A percentile compares a stretch with the other conserved stretches of the same genome.
phyloP scores from a whole-genome alignment of 2,797 vertebrate genomes.

The Botia almorhae region DNA sequence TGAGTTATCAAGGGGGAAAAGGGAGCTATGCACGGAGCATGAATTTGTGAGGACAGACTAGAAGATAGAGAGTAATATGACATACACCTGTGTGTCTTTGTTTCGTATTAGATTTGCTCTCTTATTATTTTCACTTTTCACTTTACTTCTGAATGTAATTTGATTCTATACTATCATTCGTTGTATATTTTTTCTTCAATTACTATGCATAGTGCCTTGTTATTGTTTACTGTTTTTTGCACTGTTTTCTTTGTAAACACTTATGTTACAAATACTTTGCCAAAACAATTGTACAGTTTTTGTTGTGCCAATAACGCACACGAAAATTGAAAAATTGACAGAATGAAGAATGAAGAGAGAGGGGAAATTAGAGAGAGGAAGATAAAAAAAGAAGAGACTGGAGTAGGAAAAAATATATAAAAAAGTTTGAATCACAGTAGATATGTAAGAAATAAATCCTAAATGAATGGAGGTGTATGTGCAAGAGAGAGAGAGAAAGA shows the following conservation, averaged over 20 bases:
- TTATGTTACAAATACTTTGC: neutral
- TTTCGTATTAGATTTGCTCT: neutral
- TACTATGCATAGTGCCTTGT: no score
- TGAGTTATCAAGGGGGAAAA: constrained; percentile 43
- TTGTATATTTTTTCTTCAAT: no score
- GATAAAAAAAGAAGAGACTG: neutral
- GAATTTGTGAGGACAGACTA: constrained; percentile 32
- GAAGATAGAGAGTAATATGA: constrained; percentile 15
- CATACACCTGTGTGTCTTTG: no score
- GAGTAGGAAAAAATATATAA: neutral
- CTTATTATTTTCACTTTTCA: neutral
- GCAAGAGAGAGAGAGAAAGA: neutral
- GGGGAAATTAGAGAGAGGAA: neutral
- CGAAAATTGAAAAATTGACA: constrained; percentile 1
- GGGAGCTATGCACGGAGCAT: constrained; percentile 36
- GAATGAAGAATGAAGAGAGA: neutral
- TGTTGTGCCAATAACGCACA: neutral
- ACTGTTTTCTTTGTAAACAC: neutral
- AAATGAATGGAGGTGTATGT: neutral
- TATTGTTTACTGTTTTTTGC: neutral
- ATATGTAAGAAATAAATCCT: neutral
- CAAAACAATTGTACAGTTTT: neutral
- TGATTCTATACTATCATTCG: neutral
- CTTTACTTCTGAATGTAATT: neutral
- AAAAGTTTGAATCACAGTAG: neutral